A percentile compares a stretch with the other conserved stretches of the same genome.
These are phyloP conservation scores for Pocillopora grandis DNA, from an alignment of 92 coral and sea anemone species.

Conservation along the genomic window DNA sequence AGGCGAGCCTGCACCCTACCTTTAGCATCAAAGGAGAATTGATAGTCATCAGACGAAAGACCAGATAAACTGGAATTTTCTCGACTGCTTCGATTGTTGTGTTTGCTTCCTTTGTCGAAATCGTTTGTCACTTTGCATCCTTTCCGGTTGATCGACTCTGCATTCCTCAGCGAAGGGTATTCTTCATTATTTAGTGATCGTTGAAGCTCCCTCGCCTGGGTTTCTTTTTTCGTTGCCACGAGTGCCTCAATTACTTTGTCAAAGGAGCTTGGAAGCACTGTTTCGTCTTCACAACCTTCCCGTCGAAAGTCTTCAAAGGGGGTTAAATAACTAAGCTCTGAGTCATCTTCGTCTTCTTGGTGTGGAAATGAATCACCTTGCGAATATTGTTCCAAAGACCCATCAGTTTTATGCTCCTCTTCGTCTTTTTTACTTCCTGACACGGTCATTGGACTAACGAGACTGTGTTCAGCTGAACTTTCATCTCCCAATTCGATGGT, in stretches of 20 bases:
- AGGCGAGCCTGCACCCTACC: slow-evolving; percentile 56
- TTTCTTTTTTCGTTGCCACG: slow-evolving; percentile 31
- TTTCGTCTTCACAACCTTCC: slow-evolving; percentile 52
- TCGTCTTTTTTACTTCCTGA: neutral
- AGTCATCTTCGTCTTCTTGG: neutral
- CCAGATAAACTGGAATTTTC: neutral
- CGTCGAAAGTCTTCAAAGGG: slow-evolving; percentile 20
- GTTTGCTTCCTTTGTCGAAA: no score
- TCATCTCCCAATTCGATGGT: neutral
- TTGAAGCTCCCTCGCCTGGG: slow-evolving; percentile 4
- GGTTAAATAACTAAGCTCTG: neutral
- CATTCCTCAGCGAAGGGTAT: slow-evolving; percentile 38
- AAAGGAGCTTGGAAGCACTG: slow-evolving; percentile 59
- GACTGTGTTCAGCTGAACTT: no score
- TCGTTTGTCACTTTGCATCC: neutral
- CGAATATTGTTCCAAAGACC: neutral
- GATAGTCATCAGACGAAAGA: slow-evolving; percentile 9
- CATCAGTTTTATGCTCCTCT: neutral
- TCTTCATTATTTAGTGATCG: slow-evolving; percentile 13
- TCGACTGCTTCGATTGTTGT: neutral
- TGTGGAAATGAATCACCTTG: neutral
- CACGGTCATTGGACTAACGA: neutral
- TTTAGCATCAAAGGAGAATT: slow-evolving; percentile 31
- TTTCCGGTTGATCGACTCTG: neutral
- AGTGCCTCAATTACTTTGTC: slow-evolving; percentile 54